These are phyloP conservation scores for Amphipoea lucens DNA, from an alignment of 2,888 invertebrate genomes.

Conservation along the genomic window DNA sequence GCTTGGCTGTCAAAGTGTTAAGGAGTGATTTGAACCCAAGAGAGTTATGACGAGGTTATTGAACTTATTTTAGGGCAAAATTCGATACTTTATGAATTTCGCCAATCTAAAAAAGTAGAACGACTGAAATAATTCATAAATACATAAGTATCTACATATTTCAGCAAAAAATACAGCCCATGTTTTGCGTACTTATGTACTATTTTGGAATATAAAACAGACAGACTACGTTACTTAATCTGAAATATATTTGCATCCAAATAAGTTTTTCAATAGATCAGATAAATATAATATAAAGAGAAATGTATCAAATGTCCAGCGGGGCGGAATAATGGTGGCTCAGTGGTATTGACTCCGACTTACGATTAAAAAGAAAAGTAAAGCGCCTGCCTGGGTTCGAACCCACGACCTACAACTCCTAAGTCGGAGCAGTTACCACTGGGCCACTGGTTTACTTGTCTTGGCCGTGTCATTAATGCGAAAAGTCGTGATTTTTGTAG, in stretches of 20 bases:
- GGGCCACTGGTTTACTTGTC: not conserved
- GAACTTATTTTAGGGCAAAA: slow-evolving; percentile 40
- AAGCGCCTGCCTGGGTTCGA: not conserved
- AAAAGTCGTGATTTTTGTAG: not conserved
- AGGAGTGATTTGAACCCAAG: slow-evolving; percentile 39
- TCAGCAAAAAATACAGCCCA: slow-evolving; percentile 3
- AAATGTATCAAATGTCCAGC: slow-evolving; percentile 13
- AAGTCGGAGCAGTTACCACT: not conserved
- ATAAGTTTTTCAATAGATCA: slow-evolving; percentile 18
- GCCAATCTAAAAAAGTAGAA: not conserved
- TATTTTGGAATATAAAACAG: slow-evolving; percentile 24
- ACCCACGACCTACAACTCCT: not conserved
- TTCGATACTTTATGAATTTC: slow-evolving; percentile 10
- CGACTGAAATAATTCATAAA: not conserved
- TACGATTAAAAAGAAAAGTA: not conserved
- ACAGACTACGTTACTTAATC: slow-evolving; percentile 22
- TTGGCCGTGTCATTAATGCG: not conserved
- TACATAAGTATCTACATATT: not conserved
- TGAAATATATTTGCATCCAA: slow-evolving; percentile 34
- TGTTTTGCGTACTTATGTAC: slow-evolving; percentile 16
- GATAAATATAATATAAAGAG: not conserved
- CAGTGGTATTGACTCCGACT: not conserved
- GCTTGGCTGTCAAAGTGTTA: too few species aligned
- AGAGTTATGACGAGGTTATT: slow-evolving; percentile 46
- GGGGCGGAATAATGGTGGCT: not conserved